These are phyloP conservation scores for Trichoplusia ni DNA, from an alignment of 1,140 invertebrate genomes.

Conservation along the genomic window DNA sequence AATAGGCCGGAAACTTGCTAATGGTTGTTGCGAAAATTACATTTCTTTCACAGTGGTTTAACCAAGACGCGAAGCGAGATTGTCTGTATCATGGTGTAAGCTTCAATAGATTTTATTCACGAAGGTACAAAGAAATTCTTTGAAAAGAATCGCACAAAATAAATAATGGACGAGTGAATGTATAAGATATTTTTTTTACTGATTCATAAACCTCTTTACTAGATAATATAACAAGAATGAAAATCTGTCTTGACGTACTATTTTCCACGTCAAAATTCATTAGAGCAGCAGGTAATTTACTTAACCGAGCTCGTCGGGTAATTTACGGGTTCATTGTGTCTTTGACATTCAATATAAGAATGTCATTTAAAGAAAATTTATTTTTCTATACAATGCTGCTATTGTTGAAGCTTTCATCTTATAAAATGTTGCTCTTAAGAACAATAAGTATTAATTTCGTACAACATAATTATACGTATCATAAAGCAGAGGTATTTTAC, in stretches of 20 bases:
- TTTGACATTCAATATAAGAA: conserved; percentile 12
- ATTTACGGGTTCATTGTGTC: conserved; percentile 14
- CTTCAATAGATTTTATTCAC: conserved; percentile 38
- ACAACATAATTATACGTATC: neutral
- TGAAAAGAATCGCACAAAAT: neutral
- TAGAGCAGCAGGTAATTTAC: conserved; percentile 12
- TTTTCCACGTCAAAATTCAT: conserved; percentile 1
- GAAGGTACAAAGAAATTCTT: conserved; percentile 1
- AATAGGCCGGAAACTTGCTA: conserved; percentile 68
- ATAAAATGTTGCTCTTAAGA: too few relatives aligned
- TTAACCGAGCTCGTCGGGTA: neutral
- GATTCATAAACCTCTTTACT: neutral
- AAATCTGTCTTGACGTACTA: conserved; percentile 1
- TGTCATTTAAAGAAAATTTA: conserved; percentile 20
- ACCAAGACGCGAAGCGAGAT: conserved; percentile 29
- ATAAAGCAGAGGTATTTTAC: conserved; percentile 9
- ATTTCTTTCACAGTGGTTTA: conserved; percentile 49
- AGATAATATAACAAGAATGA: neutral
- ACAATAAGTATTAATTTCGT: conserved; percentile 12
- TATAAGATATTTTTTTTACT: conserved; percentile 25
- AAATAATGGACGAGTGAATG: conserved; percentile 26
- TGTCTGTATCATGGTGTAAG: conserved; percentile 31
- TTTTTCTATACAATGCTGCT: neutral
- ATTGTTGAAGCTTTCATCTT: conserved; percentile 11
- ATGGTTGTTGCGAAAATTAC: conserved; percentile 65